These are phyloP conservation scores for Spermophilus dauricus DNA, from an alignment of 2,113 vertebrate species.

Conservation along the genomic window DNA sequence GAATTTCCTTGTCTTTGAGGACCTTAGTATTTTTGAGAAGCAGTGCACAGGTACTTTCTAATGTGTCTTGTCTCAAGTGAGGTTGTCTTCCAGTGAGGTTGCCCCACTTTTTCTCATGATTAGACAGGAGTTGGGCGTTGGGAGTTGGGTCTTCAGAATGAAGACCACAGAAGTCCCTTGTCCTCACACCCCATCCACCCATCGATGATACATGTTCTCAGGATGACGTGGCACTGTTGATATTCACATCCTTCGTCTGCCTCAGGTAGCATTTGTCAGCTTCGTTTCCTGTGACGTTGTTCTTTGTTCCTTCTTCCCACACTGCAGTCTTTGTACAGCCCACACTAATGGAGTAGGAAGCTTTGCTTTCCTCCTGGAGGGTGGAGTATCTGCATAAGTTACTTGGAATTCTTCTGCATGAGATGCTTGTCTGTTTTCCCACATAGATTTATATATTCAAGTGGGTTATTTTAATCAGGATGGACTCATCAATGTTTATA, in stretches of 20 bases:
- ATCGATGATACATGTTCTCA: not conserved
- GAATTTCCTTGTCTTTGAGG: constrained; percentile 1
- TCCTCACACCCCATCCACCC: not conserved
- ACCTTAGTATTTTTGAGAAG: not conserved
- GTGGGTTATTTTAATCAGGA: not conserved
- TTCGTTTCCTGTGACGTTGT: not conserved
- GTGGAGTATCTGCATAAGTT: not conserved
- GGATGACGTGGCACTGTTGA: not conserved
- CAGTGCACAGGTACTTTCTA: not conserved
- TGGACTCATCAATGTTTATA: not conserved
- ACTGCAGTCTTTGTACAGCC: not conserved
- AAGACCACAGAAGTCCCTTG: not conserved
- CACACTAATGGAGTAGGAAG: no score
- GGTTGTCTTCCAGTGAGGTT: not conserved
- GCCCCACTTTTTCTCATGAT: not conserved
- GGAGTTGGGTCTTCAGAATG: not conserved
- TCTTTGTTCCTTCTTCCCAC: not conserved
- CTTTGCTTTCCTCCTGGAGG: no score
- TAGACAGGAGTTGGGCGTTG: not conserved
- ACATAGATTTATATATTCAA: not conserved
- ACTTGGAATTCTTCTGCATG: not conserved
- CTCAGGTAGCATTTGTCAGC: not conserved
- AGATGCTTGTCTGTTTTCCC: not conserved
- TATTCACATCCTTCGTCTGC: not conserved
- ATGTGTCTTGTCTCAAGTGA: not conserved